Percentiles rank a stretch among this genome's conserved stretches.
phyloP scores from a whole-genome alignment of 2,797 vertebrate genomes.

The Todus mexicanus region DNA sequence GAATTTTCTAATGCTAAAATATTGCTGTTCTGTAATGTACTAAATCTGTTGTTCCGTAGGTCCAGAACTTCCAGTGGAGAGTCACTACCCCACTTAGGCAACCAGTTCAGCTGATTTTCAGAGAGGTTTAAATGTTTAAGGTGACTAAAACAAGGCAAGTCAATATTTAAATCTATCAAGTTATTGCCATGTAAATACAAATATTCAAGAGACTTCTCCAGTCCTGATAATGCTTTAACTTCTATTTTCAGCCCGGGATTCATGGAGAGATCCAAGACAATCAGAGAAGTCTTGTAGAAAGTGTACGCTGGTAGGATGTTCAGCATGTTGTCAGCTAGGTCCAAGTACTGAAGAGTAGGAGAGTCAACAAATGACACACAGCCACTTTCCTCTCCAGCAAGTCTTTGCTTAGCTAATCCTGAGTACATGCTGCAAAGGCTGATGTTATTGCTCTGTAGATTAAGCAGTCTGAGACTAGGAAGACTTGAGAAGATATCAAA shows the following conservation, averaged over 20 bases:
- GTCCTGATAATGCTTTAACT: constrained; percentile 78
- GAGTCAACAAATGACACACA: constrained; percentile 81
- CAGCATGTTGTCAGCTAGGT: constrained; percentile 83
- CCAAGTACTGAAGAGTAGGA: constrained; percentile 76
- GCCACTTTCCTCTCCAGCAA: not conserved
- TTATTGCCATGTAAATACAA: constrained; percentile 85
- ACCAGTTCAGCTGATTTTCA: constrained; percentile 81
- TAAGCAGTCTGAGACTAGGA: constrained; percentile 76
- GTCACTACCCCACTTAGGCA: constrained; percentile 80
- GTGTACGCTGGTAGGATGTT: constrained; percentile 69
- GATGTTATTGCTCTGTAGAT: constrained; percentile 85
- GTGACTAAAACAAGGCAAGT: constrained; percentile 80
- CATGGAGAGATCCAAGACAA: constrained; percentile 84
- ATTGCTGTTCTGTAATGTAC: constrained; percentile 79
- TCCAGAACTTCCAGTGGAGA: constrained; percentile 87
- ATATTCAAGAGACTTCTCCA: constrained; percentile 84
- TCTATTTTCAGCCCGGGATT: constrained; percentile 84
- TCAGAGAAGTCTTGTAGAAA: constrained; percentile 81
- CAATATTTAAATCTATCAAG: constrained; percentile 76
- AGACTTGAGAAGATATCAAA: constrained; percentile 79
- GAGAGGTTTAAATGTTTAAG: constrained; percentile 87
- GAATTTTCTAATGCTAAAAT: constrained; percentile 82
- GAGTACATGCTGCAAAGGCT: constrained; percentile 74
- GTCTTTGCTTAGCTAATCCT: constrained; percentile 10
- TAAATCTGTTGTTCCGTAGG: constrained; percentile 88